These are phyloP conservation scores for Operophtera brumata DNA, from an alignment of 2,888 invertebrate genomes.

Conservation along the genomic window DNA sequence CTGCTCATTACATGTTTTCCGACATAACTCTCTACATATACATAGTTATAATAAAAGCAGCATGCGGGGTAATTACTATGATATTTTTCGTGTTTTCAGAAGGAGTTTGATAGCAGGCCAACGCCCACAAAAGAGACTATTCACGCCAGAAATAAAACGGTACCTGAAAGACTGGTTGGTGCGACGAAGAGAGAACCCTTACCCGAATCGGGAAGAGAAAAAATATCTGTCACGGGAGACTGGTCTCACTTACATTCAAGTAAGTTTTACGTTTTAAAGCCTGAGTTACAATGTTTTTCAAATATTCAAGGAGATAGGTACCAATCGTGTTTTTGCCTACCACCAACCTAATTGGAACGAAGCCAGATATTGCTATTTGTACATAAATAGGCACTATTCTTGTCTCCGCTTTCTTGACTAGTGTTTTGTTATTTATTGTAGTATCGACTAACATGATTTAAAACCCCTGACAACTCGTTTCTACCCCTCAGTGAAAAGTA, in stretches of 20 bases:
- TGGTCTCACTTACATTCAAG: constrained; percentile 89
- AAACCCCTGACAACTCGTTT: constrained; percentile 4
- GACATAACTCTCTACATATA: neutral
- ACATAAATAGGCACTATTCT: constrained; percentile 79
- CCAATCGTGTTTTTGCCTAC: constrained; percentile 59
- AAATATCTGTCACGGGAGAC: constrained; percentile 86
- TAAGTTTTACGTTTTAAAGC: constrained; percentile 51
- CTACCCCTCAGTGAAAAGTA: neutral
- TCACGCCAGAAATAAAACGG: constrained; percentile 89
- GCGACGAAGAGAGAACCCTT: constrained; percentile 87
- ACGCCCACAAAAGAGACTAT: constrained; percentile 85
- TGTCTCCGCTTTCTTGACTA: constrained; percentile 69
- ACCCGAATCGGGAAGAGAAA: constrained; percentile 89
- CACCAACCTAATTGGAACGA: constrained; percentile 73
- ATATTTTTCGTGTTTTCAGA: constrained; percentile 55
- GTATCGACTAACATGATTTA: constrained; percentile 22
- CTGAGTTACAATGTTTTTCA: constrained; percentile 28
- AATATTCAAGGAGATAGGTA: constrained; percentile 45
- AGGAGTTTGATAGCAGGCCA: constrained; percentile 81
- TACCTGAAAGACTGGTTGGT: constrained; percentile 89
- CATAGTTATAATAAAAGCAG: neutral
- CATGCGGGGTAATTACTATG: neutral
- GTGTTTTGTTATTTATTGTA: constrained; percentile 42
- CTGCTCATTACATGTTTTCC: neutral
- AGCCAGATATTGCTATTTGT: constrained; percentile 76